Evolutionary conservation across 2,888 invertebrate species (phyloP), one percentile per base, ranked within the genome.

Genomic region (Torymus auratus): DNA sequence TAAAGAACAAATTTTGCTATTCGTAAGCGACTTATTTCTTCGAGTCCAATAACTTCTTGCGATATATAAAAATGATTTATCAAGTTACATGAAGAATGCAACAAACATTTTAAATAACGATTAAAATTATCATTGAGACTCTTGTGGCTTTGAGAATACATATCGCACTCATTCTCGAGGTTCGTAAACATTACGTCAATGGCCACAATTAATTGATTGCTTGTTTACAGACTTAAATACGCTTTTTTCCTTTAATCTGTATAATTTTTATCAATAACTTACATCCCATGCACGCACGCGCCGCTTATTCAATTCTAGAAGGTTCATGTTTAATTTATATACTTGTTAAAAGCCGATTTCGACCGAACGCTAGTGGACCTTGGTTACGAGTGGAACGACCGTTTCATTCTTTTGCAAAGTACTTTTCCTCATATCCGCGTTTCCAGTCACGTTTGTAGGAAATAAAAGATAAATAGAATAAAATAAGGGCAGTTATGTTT

Each of bases 181-280:
- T 2, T n/a, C 56, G 58, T 60, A 70, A 70, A 70, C 70, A 70
- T 70, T 70, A 70, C 70, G 58, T 70, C 70, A 70, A 70, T 56
- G n/a, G 13, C 41, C 58, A 15, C 41, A 58, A 70, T 70, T 41
- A 17, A 69, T 69, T 69, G n/a, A 56, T 69, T 55, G 53, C 53
- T 13, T 53, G 69, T 69, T 69, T 56, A 15, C 15, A 28, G 56
- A 56, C 11, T 28, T 50, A 28, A 56, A 28, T 65, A 23, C 7
- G 41, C 41, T 15, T 56, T 23, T 69, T 56, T 68, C 12, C 20
- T 23, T 55, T 56, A 56, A 28, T 58, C 41, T 14, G 41, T 15
- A 7, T 69, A 56, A 69, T 15, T 56, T 53, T 69, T 69, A 58
- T 69, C 56, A 15, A 64, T 55, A 41, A 41, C 41, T 41, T 41